Conservation (phyloP, 1,140 invertebrate genomes). For the Atta colombica region DNA sequence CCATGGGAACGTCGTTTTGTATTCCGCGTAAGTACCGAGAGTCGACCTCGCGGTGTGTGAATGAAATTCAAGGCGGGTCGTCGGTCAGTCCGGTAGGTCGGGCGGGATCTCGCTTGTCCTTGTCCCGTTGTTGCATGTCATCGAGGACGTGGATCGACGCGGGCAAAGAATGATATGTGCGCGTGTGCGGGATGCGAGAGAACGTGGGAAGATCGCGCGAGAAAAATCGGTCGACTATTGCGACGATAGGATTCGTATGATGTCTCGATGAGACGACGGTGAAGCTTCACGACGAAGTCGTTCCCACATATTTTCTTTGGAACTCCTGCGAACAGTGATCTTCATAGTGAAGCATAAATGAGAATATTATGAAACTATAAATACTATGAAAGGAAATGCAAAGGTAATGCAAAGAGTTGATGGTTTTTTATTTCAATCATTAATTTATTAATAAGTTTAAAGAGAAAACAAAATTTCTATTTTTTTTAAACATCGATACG, state of each 20-base stretch:
- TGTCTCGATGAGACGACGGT: background rate
- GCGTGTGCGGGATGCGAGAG: conserved; percentile 64
- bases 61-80: conserved; percentile 82
- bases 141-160: conserved; percentile 75
- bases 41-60: conserved; percentile 78
- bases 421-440: background rate
- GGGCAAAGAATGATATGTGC: conserved; percentile 66
- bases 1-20: conserved; percentile 81
- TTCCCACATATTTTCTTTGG: conserved; percentile 36
- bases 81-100: conserved; percentile 75
- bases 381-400: background rate
- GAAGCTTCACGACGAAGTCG: conserved; percentile 24
- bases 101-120: conserved; percentile 71
- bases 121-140: conserved; percentile 65
- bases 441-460: background rate
- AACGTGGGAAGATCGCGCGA: conserved; percentile 73
- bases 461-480: background rate
- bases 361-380: background rate
- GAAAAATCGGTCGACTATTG: conserved; percentile 58
- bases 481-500: background rate
- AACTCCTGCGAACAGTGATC: background rate
- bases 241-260: conserved; percentile 47
- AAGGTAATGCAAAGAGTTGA: background rate
- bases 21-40: conserved; percentile 78
- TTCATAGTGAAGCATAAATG: background rate